Percentiles rank a stretch among this genome's conserved stretches.
Conservation (phyloP, 1,140 invertebrate species). For the Hycleus cichorii region DNA sequence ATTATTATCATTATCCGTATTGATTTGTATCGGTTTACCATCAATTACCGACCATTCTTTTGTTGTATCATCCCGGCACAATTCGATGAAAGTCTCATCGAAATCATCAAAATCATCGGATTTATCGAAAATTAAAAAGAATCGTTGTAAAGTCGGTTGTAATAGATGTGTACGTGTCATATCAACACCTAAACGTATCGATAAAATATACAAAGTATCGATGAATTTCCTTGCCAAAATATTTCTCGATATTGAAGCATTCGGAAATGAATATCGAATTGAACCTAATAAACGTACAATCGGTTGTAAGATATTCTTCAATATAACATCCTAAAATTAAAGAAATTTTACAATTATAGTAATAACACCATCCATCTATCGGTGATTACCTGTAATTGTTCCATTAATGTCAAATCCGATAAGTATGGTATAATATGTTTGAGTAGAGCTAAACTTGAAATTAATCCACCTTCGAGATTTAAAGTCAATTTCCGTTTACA, state of each 20-base stretch:
- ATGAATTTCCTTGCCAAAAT: slow-evolving; percentile 72
- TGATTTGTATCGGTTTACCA: slow-evolving; percentile 49
- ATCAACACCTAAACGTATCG: slow-evolving; percentile 71
- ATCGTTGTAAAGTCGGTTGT: slow-evolving; percentile 61
- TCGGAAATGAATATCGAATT: slow-evolving; percentile 68
- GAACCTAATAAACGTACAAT: slow-evolving; percentile 66
- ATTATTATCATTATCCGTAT: not conserved
- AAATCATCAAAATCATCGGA: too few species aligned
- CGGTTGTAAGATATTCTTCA: slow-evolving; percentile 72
- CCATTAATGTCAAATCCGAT: slow-evolving; percentile 79
- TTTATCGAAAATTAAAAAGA: slow-evolving; percentile 83
- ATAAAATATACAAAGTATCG: slow-evolving; percentile 70
- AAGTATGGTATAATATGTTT: slow-evolving; percentile 74
- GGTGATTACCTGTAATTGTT: slow-evolving; percentile 62
- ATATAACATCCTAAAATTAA: slow-evolving; percentile 54
- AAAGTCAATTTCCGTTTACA: slow-evolving; percentile 70
- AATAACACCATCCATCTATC: not conserved
- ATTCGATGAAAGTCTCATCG: slow-evolving; percentile 44
- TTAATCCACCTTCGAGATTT: slow-evolving; percentile 80
- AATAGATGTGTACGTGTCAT: slow-evolving; percentile 74
- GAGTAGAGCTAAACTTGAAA: slow-evolving; percentile 76
- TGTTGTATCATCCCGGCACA: slow-evolving; percentile 47
- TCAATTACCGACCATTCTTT: slow-evolving; percentile 48
- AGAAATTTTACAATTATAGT: not conserved
- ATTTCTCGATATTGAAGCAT: slow-evolving; percentile 61